Evolutionary conservation across 2,797 vertebrate genomes (phyloP).

Genomic region (Molossus alvarezi): DNA sequence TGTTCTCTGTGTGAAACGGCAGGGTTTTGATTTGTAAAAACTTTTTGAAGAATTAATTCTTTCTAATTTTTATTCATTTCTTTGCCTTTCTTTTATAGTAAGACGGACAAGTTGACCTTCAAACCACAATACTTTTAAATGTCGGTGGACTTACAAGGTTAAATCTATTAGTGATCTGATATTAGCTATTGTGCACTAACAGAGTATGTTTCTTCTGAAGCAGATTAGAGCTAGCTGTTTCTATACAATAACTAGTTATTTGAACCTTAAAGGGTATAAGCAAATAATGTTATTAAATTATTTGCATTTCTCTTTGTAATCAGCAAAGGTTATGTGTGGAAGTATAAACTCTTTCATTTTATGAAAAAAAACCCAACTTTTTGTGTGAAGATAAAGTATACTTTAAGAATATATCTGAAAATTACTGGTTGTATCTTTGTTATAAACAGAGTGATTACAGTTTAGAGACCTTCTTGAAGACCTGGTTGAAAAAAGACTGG

Average conservation of each 20-base stretch:
- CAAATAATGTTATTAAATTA: slow-evolving; percentile 81
- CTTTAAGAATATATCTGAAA: slow-evolving; percentile 21
- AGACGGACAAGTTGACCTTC: slow-evolving; percentile 92
- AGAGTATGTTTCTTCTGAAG: slow-evolving; percentile 82
- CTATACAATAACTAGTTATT: slow-evolving; percentile 78
- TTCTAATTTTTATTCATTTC: slow-evolving; percentile 94
- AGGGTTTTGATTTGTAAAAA: slow-evolving; percentile 94
- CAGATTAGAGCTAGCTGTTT: slow-evolving; percentile 83
- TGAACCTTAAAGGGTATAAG: slow-evolving; percentile 76
- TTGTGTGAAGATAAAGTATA: slow-evolving; percentile 2
- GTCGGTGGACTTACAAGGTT: slow-evolving; percentile 90
- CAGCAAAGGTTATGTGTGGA: slow-evolving; percentile 72
- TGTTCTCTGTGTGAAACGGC: slow-evolving; percentile 95
- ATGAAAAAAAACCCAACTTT: not conserved
- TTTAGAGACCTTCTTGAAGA: slow-evolving; percentile 52
- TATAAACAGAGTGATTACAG: not conserved
- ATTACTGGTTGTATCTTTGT: slow-evolving; percentile 4
- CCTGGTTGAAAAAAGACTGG: not conserved
- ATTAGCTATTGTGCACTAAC: slow-evolving; percentile 86
- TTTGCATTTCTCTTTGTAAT: slow-evolving; percentile 74
- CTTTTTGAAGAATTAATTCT: slow-evolving; percentile 93
- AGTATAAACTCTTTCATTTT: slow-evolving; percentile 82
- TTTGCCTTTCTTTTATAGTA: slow-evolving; percentile 90
- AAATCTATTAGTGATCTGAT: slow-evolving; percentile 90
- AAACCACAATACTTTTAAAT: slow-evolving; percentile 91